These are phyloP conservation scores for Cavia aperea DNA, from an alignment of 2,113 vertebrate genomes.

Conservation along the genomic window DNA sequence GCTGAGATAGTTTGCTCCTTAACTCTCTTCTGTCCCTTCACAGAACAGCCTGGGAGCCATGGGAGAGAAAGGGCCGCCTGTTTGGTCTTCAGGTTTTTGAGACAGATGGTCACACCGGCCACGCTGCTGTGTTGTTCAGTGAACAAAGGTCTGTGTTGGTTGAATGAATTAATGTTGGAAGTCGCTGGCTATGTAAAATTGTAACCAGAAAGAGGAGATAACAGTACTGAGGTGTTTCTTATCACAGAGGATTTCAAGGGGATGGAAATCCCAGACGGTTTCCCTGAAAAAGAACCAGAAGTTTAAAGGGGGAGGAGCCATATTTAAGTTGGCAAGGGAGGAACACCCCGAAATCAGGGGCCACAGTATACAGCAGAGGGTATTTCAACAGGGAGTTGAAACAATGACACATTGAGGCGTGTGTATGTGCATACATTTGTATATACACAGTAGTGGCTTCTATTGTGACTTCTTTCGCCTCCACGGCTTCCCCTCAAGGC, in stretches of 20 bases:
- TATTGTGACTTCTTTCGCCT: background rate
- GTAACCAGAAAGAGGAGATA: background rate
- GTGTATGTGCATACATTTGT: background rate
- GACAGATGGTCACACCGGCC: background rate
- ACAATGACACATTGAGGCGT: background rate
- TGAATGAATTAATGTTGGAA: background rate
- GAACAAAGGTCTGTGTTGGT: background rate
- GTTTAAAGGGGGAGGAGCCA: fast-evolving
- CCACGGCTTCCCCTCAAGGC: background rate
- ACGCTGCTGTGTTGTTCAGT: background rate
- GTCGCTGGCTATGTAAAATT: background rate
- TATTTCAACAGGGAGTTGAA: background rate
- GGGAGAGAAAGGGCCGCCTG: background rate
- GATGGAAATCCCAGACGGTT: background rate
- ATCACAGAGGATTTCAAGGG: background rate
- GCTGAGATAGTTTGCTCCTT: background rate
- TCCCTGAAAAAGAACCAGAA: background rate
- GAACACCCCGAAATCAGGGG: background rate
- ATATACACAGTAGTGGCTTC: fast-evolving
- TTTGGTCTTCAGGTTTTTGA: no score
- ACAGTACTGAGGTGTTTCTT: background rate
- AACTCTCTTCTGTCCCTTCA: fast-evolving
- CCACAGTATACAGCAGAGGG: background rate
- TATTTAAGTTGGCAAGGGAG: background rate
- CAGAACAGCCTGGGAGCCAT: background rate